Conservation (phyloP, 1,140 invertebrate genomes). For the Apis mellifera region Amel_HAv3.1 CM009937.2:11752001-11752500, state of each 20-base stretch:
- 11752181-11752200: too few relatives aligned
- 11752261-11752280: background rate
- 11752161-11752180: too few relatives aligned
- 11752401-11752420: constrained; percentile 26
- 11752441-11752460: constrained; percentile 59
- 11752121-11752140: too few relatives aligned
- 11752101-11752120: too few relatives aligned
- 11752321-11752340: background rate
- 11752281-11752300: background rate
- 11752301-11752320: background rate
- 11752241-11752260: background rate
- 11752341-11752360: constrained; percentile 31
- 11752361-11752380: constrained; percentile 33
- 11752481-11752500: constrained; percentile 57
- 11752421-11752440: constrained; percentile 50
- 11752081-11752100: too few relatives aligned
- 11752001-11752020: too few relatives aligned
- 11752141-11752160: too few relatives aligned
- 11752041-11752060: too few relatives aligned
- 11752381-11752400: background rate
- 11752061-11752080: too few relatives aligned
- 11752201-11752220: too few relatives aligned
- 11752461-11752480: constrained; percentile 42
- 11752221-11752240: too few relatives aligned
- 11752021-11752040: too few relatives aligned